These are phyloP conservation scores for Nomada hirtipes DNA, from an alignment of 2,888 invertebrate genomes.

Conservation along the genomic window DNA sequence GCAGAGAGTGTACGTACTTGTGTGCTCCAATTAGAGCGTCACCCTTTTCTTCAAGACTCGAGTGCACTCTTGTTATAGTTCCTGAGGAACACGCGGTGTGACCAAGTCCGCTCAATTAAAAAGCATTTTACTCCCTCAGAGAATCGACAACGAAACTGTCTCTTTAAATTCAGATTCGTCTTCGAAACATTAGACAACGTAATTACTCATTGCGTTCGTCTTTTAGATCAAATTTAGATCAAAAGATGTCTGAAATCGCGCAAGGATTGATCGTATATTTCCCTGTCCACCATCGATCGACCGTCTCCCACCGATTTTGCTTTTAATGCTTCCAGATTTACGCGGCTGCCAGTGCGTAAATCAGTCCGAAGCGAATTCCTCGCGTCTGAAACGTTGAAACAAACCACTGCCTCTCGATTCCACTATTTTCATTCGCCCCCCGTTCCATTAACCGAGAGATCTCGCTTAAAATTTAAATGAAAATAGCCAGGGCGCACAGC, in stretches of 20 bases:
- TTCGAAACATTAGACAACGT: too few relatives aligned
- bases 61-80: constrained; percentile 1
- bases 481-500: too few relatives aligned
- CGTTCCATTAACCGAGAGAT: background rate
- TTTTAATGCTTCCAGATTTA: constrained; percentile 52
- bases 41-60: background rate
- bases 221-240: too few relatives aligned
- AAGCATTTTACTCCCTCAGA: background rate
- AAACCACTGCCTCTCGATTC: background rate
- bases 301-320: constrained; percentile 6
- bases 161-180: too few relatives aligned
- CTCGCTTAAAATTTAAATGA: too few relatives aligned
- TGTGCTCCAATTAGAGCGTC: constrained; percentile 34
- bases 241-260: background rate
- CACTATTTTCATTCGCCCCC: background rate
- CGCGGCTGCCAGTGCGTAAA: constrained; percentile 29
- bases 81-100: background rate
- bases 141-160: background rate
- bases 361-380: constrained; percentile 40
- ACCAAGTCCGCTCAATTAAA: background rate
- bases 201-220: too few relatives aligned
- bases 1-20: background rate
- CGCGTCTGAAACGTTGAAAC: background rate
- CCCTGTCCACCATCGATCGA: constrained; percentile 1
- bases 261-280: constrained; percentile 10